phyloP scores from a whole-genome alignment of 2,888 invertebrate genomes.

The Trachelus tabidus region DNA sequence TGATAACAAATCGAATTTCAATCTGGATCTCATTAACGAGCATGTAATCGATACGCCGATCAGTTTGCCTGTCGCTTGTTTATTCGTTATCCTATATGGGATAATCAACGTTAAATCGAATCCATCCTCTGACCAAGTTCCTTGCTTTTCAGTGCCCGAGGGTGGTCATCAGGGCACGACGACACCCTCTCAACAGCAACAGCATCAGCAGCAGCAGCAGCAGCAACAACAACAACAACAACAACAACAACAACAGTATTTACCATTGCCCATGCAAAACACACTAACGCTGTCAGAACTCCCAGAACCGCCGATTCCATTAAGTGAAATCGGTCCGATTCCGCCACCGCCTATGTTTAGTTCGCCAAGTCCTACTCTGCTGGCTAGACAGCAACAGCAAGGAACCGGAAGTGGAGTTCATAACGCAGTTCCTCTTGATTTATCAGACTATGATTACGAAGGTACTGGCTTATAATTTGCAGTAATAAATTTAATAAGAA shows the following conservation, averaged over 20 bases:
- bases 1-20: too few species aligned
- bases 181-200: slow-evolving; percentile 25
- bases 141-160: slow-evolving; percentile 25
- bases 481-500: not conserved
- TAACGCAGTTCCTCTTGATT: slow-evolving; percentile 54
- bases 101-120: not conserved
- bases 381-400: slow-evolving; percentile 67
- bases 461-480: slow-evolving; percentile 64
- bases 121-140: not conserved
- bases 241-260: slow-evolving; percentile 28
- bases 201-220: slow-evolving; percentile 22
- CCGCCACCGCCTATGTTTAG: slow-evolving; percentile 97
- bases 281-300: slow-evolving; percentile 83
- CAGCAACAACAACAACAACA: slow-evolving; percentile 25
- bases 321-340: slow-evolving; percentile 93
- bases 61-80: not conserved
- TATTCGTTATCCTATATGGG: not conserved
- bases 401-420: slow-evolving; percentile 38
- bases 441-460: slow-evolving; percentile 75
- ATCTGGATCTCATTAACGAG: too few species aligned
- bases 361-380: slow-evolving; percentile 81
- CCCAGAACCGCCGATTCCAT: slow-evolving; percentile 91
- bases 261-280: slow-evolving; percentile 41
- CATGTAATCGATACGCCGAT: not conserved
- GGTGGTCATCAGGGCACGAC: slow-evolving; percentile 24